Evolutionary conservation across 2,113 vertebrate genomes (phyloP), one percentile per base, ranked within the genome.

Genomic region (Terrapene triunguis): DNA sequence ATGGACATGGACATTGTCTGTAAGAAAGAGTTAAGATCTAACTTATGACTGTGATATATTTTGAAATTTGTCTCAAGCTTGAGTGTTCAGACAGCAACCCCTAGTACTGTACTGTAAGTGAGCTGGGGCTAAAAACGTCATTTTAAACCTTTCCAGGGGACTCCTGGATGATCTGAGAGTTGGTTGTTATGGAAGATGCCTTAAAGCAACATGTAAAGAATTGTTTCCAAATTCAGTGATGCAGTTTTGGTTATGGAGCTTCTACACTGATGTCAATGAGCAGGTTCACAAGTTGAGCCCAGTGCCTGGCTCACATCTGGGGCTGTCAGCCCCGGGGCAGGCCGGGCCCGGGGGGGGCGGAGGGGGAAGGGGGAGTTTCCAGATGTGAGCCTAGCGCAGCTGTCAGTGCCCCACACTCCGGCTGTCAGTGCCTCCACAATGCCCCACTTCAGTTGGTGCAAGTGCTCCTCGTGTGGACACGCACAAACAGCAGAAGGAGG

Each of bases 111-210:
- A 81, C 65, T 65, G 87, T 10, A 21, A 86, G 93, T 94, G 48
- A 89, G 44, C 62, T 80, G 53, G 83, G 94, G 91, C 27, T 42
- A 65, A 95, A 94, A 95, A 89, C 72, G 59, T 84, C 87, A 47
- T 42, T 95, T 51, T 86, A 51, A 93, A 89, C 90, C 8, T 38
- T 74, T 32, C 55, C 92, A 93, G 95, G 25, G 86, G 91, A 91
- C 74, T 59, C 54, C 47, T 2, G 1, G 88, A 88, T 86, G 89
- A 93, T 84, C 83, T 93, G 62, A 4, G 5, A 62, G n/a, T 80
- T 83, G 89, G 47, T 79, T 94, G 74, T 59, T 96, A 38, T 50
- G 51, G n/a, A 38, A 78, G 79, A 92, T 6, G 12, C 27, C 86
- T 84, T 86, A 29, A 24, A 82, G 17, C 88, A 38, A 4, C 3